Evolutionary conservation across 30 jellyfish, hydroid and myxozoan species (phyloP).

Genomic region (Aurelia aurita complex sp. Pacific): DNA sequence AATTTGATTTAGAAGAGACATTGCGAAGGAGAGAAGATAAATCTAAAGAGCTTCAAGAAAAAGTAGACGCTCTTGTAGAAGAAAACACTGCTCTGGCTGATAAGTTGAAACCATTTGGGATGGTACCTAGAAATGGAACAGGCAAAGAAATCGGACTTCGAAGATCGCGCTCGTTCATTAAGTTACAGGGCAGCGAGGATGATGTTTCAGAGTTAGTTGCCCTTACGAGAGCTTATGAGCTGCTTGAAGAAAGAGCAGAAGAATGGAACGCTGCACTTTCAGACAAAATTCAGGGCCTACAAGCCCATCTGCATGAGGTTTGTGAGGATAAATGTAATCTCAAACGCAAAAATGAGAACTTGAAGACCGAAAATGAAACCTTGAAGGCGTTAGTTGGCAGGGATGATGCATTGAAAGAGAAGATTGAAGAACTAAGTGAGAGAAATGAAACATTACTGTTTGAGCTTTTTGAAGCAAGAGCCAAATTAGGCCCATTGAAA

Average conservation of each 20-base stretch:
- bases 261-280: conserved; percentile 26
- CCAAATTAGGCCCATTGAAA: too few species aligned
- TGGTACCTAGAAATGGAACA: not conserved
- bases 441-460: too few species aligned
- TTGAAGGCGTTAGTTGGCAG: conserved; percentile 4
- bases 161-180: not conserved
- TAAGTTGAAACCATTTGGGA: not conserved
- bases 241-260: conserved; percentile 24
- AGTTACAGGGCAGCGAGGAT: not conserved
- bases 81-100: not conserved
- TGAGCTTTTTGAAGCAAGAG: too few species aligned
- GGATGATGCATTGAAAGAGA: conserved; percentile 26
- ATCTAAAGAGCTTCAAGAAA: not conserved
- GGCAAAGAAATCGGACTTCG: not conserved
- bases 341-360: not conserved
- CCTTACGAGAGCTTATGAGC: conserved; percentile 1
- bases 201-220: conserved; percentile 4
- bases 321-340: not conserved
- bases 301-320: not conserved
- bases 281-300: conserved; percentile 28
- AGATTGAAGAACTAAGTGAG: conserved; percentile 21
- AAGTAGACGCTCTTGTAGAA: not conserved
- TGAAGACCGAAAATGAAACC: conserved; percentile 22
- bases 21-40: not conserved
- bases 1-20: conserved; percentile 2